Base-by-base conservation (phyloP, 2,888 invertebrate genomes). In the Adelphocoris suturalis region DNA sequence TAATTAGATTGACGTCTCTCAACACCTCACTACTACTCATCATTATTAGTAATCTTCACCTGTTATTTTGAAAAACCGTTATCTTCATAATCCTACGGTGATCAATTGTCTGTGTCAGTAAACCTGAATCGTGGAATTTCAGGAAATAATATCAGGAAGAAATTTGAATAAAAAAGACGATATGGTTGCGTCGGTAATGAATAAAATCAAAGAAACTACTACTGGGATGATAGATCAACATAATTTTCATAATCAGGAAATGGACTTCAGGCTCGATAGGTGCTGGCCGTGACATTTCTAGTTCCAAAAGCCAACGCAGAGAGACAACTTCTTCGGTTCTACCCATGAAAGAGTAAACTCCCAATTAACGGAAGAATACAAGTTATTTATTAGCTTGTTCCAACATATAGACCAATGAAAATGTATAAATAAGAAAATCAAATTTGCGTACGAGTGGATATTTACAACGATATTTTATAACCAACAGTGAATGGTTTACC, bases 271-370 rank as follows among this genome's bases (percentile, higher is more conserved):
- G 68, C n/a, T 12, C 68, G 68, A 68, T 68, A 27, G 68, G 68
- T 19, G 68, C 68, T 27, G 68, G 19, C 68, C 68, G 1, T 68
- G 68, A 68, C 68, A 68, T 68, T 68, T 68, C 68, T 68, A 68
- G 68, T 68, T 23, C 27, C 68, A 68, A 68, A 68, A 68, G 68
- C 68, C 68, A 13, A 57, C 52, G 52, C 2, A 61, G 19, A 19
- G 19, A 61, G 61, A 19, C 23, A 13, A 68, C 19, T 19, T 68
- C n/a, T 4, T 37, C 37, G 37, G 37, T 37, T 37, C 37, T 37
- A 37, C 37, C 37, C 2, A 2, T 37, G 37, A 37, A 37, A 37
- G 37, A 2, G 37, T 37, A 4, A 37, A n/a, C n/a, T n/a, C 7
- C 37, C 37, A 37, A 37, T 37, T 37, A 37, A 37, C 37, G 37